phyloP scores from a whole-genome alignment of 2,888 invertebrate species.

The Dinocampus coccinellae region DNA sequence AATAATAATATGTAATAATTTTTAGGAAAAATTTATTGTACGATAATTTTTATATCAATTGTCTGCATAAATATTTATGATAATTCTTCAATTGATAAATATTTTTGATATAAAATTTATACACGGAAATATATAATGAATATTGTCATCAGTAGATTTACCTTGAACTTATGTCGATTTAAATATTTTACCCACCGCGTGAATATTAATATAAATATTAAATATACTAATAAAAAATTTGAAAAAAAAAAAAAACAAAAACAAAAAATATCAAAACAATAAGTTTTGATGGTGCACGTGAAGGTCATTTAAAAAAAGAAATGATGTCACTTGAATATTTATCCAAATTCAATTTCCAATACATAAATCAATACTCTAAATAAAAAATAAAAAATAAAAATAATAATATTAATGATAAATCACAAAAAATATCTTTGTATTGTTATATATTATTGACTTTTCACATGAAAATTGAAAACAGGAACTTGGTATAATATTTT shows the following conservation, averaged over 20 bases:
- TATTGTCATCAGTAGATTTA: not conserved
- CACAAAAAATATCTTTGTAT: not conserved
- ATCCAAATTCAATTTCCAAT: too few species aligned
- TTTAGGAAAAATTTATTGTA: not conserved
- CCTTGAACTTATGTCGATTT: constrained; percentile 9
- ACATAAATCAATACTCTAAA: too few species aligned
- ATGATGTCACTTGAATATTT: too few species aligned
- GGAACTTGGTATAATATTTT: not conserved
- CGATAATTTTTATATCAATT: not conserved
- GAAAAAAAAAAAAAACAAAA: too few species aligned
- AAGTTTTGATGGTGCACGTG: not conserved
- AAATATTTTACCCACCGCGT: not conserved
- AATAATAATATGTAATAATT: too few species aligned
- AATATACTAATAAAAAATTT: not conserved
- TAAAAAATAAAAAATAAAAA: not conserved
- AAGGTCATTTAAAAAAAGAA: not conserved
- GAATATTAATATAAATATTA: not conserved
- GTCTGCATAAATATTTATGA: not conserved
- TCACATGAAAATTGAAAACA: not conserved
- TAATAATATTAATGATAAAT: too few species aligned
- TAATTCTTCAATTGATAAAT: not conserved
- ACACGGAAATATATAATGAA: not conserved
- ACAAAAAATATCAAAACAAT: too few species aligned
- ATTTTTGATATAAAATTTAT: not conserved
- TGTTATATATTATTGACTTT: not conserved